Evolutionary conservation across 2,888 invertebrate genomes (phyloP).

Genomic region (Erannis defoliaria): DNA sequence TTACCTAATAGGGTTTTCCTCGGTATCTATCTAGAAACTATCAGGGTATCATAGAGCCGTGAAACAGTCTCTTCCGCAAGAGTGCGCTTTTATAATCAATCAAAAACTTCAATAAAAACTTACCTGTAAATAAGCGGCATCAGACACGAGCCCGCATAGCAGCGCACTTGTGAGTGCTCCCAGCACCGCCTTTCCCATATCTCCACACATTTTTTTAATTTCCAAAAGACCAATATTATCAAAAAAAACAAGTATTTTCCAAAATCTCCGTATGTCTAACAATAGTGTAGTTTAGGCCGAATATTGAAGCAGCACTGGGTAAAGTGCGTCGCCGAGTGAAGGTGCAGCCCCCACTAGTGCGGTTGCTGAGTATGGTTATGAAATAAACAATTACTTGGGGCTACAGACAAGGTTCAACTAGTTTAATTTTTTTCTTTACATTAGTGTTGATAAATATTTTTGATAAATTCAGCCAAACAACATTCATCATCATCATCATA

Average conservation of each 20-base stretch:
- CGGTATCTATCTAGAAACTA: no score
- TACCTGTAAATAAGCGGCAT: slow-evolving; percentile 82
- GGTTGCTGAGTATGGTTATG: slow-evolving; percentile 24
- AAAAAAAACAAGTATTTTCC: slow-evolving; percentile 16
- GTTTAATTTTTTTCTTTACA: slow-evolving; percentile 8
- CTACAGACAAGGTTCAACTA: slow-evolving; percentile 18
- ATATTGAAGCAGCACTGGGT: slow-evolving; percentile 38
- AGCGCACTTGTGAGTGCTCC: slow-evolving; percentile 80
- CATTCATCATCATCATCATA: no score
- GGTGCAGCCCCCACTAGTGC: slow-evolving; percentile 38
- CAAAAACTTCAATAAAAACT: no score
- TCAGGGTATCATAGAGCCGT: no score
- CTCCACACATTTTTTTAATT: slow-evolving; percentile 73
- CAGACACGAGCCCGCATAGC: slow-evolving; percentile 76
- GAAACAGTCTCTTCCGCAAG: no score
- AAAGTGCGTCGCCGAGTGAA: slow-evolving; percentile 28
- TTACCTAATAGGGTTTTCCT: no score
- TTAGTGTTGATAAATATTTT: background rate
- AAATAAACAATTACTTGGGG: slow-evolving; percentile 39
- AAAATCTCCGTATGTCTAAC: slow-evolving; percentile 9
- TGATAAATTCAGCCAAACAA: background rate
- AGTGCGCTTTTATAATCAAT: no score
- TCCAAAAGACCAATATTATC: background rate
- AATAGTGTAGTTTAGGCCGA: slow-evolving; percentile 23
- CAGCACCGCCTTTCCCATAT: slow-evolving; percentile 82